Evolutionary conservation across 2,113 vertebrate species (phyloP), one percentile per base, ranked within the genome.

Genomic region (Alosa alosa): DNA sequence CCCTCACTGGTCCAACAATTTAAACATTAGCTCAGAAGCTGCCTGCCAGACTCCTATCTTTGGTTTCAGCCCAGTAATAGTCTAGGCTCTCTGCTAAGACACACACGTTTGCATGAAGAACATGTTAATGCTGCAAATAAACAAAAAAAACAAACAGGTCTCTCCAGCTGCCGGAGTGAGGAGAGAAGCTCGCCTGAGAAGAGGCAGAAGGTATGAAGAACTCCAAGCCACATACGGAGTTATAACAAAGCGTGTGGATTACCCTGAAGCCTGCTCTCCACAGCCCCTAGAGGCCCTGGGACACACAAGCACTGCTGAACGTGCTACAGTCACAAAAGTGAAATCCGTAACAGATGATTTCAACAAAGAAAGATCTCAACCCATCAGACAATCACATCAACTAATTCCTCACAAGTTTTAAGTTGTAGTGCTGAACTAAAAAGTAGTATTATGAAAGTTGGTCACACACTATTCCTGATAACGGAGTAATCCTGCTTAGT

Each of bases 1-100:
- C 64, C 64, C 64, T 72, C 64, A 25, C 64, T 31, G 31, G 72
- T 39, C 72, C 31, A 78, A 13, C 31, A 60, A 31, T 36, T 78
- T 78, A 39, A 78, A 11, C 72, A 36, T 78, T 78, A 78, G 72
- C 17, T 78, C 31, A 78, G 11, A 78, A 78, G 72, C 72, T 78
- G 72, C 72, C 72, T 17, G 31, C 31, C 72, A 78, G 36, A 78
- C 25, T 13, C 11, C 31, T 31, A 78, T 78, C 72, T 78, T 78
- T 78, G 72, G 72, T 78, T 78, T 39, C 72, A 78, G 31, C 72
- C 31, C 72, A 78, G 36, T 78, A 9, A 25, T 31, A 39, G 25
- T 39, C 68, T 78, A 5, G 72, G 36, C 72, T 36, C 31, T 39
- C 13, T 15, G 36, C 72, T 78, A 78, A 78, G 31, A 78, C 72